Conservation (phyloP, 2,888 invertebrate species). For the Ochlodes sylvanus region DNA sequence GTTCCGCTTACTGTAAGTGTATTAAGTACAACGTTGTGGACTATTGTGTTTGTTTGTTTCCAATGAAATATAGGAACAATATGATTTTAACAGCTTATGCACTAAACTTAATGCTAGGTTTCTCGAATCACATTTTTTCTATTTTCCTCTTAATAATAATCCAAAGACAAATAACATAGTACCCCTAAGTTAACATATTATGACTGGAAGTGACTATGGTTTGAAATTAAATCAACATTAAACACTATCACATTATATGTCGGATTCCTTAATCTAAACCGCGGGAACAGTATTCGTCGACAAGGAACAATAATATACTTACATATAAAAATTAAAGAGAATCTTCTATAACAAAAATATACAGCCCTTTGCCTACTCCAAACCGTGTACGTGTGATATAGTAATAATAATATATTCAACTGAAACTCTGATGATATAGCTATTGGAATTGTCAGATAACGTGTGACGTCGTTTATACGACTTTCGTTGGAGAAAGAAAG, state of each 20-base stretch:
- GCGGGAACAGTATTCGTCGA: slow-evolving; percentile 60
- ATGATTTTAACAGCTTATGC: slow-evolving; percentile 63
- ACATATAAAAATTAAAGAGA: slow-evolving; percentile 52
- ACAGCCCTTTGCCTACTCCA: slow-evolving; percentile 59
- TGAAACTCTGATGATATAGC: slow-evolving; percentile 17
- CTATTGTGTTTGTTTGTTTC: slow-evolving; percentile 66
- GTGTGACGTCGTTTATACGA: slow-evolving; percentile 11
- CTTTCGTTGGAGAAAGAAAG: slow-evolving; percentile 52
- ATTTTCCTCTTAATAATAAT: slow-evolving; percentile 60
- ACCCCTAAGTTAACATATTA: slow-evolving; percentile 81
- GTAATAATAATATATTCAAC: slow-evolving; percentile 39
- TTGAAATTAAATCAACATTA: slow-evolving; percentile 72
- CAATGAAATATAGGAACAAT: slow-evolving; percentile 77
- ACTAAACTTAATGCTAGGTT: slow-evolving; percentile 47
- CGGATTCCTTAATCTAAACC: slow-evolving; percentile 52
- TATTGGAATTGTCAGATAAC: slow-evolving; percentile 40
- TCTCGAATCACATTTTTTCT: slow-evolving; percentile 71
- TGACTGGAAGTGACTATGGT: slow-evolving; percentile 84
- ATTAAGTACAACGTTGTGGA: slow-evolving; percentile 78
- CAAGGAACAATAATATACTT: slow-evolving; percentile 69
- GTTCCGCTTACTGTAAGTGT: slow-evolving; percentile 53
- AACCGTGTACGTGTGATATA: slow-evolving; percentile 34
- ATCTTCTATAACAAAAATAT: slow-evolving; percentile 53
- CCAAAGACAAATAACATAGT: slow-evolving; percentile 61
- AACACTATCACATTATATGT: slow-evolving; percentile 80